A percentile compares a stretch with the other conserved stretches of the same genome.
phyloP scores from a whole-genome alignment of 2,113 vertebrate species.

The Setophaga kirtlandii region DNA sequence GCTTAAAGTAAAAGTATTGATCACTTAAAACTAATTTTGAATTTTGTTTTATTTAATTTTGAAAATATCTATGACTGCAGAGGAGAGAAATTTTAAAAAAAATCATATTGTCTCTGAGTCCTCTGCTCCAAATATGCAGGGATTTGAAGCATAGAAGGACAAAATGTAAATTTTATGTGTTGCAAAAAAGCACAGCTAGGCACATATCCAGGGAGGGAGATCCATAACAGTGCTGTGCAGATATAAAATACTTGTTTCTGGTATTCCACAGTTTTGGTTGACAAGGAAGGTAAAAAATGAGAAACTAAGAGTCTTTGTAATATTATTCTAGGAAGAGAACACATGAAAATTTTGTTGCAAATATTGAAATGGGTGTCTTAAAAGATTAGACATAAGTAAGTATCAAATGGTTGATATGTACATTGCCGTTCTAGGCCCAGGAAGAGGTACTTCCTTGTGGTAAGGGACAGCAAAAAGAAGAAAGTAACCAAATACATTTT shows the following conservation, averaged over 20 bases:
- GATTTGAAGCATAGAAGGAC: not conserved
- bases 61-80: not conserved
- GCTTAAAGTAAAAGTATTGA: not conserved
- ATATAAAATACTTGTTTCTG: not conserved
- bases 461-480: not conserved
- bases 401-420: not conserved
- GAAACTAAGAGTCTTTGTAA: not conserved
- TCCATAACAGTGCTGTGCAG: not conserved
- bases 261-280: not conserved
- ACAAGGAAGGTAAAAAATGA: not conserved
- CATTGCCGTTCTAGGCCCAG: not conserved
- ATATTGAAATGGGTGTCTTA: not conserved
- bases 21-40: not conserved
- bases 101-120: not conserved
- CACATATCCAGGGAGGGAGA: not conserved
- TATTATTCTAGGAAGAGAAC: not conserved
- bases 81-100: not conserved
- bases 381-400: not conserved
- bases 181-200: not conserved
- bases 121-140: not conserved
- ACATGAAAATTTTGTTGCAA: not conserved
- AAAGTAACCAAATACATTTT: not conserved
- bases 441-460: not conserved
- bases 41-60: not conserved
- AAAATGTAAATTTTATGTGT: not conserved